These are phyloP conservation scores for Dyspetes luteomarginatus DNA, from an alignment of 2,888 invertebrate genomes.

Conservation along the genomic window DNA sequence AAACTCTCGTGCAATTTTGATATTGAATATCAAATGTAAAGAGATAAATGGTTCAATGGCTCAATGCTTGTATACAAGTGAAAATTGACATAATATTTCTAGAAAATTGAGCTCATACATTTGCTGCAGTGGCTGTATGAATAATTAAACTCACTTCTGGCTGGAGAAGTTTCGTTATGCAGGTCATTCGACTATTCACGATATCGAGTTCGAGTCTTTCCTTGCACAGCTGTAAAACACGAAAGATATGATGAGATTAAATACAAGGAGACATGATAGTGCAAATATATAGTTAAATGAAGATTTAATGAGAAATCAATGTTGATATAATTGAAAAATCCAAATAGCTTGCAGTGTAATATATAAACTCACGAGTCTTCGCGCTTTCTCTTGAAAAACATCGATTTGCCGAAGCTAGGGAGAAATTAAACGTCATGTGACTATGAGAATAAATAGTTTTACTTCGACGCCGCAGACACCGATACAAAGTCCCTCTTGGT, in stretches of 20 bases:
- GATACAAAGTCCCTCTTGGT: conserved; percentile 53
- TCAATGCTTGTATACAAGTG: too few relatives aligned
- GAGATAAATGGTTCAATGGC: too few relatives aligned
- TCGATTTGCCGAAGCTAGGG: conserved; percentile 78
- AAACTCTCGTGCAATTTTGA: too few relatives aligned
- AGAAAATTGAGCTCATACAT: background rate
- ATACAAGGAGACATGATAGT: background rate
- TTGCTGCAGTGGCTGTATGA: background rate
- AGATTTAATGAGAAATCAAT: conserved; percentile 52
- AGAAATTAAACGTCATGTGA: conserved; percentile 64
- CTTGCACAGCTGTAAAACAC: conserved; percentile 75
- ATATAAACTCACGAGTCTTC: conserved; percentile 76
- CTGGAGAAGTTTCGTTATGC: conserved; percentile 77
- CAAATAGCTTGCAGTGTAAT: conserved; percentile 33
- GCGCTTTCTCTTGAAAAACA: conserved; percentile 79
- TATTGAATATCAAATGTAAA: too few relatives aligned
- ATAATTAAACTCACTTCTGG: conserved; percentile 71
- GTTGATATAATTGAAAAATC: conserved; percentile 26
- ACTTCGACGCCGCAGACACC: conserved; percentile 57
- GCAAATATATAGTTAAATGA: conserved; percentile 1
- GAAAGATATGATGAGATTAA: conserved; percentile 3
- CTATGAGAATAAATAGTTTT: conserved; percentile 65
- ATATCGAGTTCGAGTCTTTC: conserved; percentile 79
- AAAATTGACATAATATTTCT: too few relatives aligned
- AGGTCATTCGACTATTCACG: conserved; percentile 78